Conservation (phyloP, 2,888 invertebrate species). For the Coronaproctus castanopsis region DNA sequence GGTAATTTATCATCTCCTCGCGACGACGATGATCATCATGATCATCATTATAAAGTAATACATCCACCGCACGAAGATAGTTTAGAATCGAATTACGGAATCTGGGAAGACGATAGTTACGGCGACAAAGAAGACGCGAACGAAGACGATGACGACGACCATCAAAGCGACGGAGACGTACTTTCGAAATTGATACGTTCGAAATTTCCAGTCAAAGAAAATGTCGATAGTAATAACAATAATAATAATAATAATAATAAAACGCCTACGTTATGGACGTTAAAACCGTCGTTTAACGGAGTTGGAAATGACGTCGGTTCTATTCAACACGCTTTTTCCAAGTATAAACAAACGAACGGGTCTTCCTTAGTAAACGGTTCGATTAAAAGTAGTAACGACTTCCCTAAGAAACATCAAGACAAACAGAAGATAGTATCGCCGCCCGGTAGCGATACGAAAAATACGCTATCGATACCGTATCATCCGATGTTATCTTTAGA, state of each 20-base stretch:
- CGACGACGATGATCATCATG: no score
- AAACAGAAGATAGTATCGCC: neutral
- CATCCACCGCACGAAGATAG: neutral
- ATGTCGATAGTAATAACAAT: conserved; percentile 8
- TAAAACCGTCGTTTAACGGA: conserved; percentile 1
- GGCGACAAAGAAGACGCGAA: conserved; percentile 5
- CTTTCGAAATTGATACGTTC: neutral
- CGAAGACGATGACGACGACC: conserved; percentile 3
- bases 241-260: conserved; percentile 3
- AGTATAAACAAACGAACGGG: no score
- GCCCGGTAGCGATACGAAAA: neutral
- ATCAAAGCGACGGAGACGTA: neutral
- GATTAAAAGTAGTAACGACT: neutral
- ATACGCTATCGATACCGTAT: no score
- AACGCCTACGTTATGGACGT: conserved; percentile 7
- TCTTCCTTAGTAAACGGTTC: neutral
- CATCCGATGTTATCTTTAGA: no score
- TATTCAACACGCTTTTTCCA: no score
- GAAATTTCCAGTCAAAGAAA: neutral
- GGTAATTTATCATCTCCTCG: no score
- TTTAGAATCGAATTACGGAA: neutral
- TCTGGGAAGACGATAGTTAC: neutral
- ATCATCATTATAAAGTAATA: no score
- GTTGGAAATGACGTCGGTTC: conserved; percentile 1
- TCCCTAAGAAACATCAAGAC: conserved; percentile 5